Base-by-base conservation (phyloP, 37 sponge, comb jelly and placozoan species). In the Eunapius fragilis region DNA sequence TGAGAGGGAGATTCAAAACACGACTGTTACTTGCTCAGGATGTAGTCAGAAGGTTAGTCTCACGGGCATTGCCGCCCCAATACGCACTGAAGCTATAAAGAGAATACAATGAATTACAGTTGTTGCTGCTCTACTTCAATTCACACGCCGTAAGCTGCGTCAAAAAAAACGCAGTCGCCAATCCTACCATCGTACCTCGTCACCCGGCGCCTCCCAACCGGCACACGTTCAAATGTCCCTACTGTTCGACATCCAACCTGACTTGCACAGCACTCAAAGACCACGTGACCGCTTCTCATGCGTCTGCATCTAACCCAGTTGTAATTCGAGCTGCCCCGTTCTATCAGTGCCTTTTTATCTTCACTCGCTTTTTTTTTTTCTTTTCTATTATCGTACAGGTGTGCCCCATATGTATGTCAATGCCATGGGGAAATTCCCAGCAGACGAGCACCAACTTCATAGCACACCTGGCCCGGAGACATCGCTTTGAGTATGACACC, bases 401-500 rank as follows among this genome's bases (percentile, higher is more conserved):
- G 37, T 95, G 96, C 82, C 96, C 96, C 13, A 58, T 95, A 10
- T 95, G 96, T 90, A 80, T 81, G 14, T 76, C 83, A 47, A 95
- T 95, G 96, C 96, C 96, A 2, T 95, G 96, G 96, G 96, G 96
- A 2, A 70, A 80, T 67, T 50, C 86, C 9, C 26, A 77, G 69
- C 94, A 93, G 77, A 67, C 35, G 34, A 92, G 96, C 68, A 72
- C 75, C 2, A 78, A 95, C 69, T 90, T 92, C 72, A 72, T 92
- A 3, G 27, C 28, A 0, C 96, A 95, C 72, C 23, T 95, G 12
- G 88, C 82, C 68, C 75, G 85, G 28, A 83, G 96, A 67, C 96
- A 95, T 69, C 47, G 84, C 50, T 95, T 95, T 90, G 96, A 95
- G 67, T 95, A 95, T 49, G 84, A 92, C 33, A 87, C 87, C 0